phyloP scores from a whole-genome alignment of 2,797 vertebrate species.

The Clarias laeviceps region DNA sequence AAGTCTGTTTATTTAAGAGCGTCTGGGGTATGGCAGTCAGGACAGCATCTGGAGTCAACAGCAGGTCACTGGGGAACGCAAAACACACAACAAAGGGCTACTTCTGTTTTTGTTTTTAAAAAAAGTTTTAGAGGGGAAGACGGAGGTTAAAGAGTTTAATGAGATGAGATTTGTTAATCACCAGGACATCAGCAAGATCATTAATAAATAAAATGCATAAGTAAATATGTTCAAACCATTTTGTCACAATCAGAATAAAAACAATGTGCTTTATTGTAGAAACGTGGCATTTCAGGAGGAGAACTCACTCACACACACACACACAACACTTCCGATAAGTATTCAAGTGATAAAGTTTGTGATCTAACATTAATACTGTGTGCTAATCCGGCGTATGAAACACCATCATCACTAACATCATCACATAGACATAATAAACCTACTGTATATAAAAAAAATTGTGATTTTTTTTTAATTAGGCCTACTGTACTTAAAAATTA shows the following conservation, averaged over 20 bases:
- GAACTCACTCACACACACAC: too few relatives aligned
- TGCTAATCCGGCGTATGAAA: not conserved
- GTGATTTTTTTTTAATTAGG: too few relatives aligned
- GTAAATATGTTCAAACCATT: not conserved
- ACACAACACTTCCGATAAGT: too few relatives aligned
- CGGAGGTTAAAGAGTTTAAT: not conserved
- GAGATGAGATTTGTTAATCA: not conserved
- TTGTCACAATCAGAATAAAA: not conserved
- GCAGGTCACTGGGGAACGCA: not conserved
- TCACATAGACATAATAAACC: not conserved
- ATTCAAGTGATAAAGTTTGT: too few relatives aligned
- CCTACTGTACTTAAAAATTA: too few relatives aligned
- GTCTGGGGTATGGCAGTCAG: not conserved
- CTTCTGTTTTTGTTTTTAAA: too few relatives aligned
- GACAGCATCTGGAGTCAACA: not conserved
- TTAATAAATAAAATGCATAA: not conserved
- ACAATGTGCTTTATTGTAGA: not conserved
- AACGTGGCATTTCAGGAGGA: not conserved
- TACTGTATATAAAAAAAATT: not conserved
- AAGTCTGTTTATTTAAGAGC: conserved; percentile 13
- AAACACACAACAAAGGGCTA: not conserved
- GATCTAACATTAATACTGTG: too few relatives aligned
- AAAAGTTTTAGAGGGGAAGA: not conserved
- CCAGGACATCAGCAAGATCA: not conserved
- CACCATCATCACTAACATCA: not conserved